These are phyloP conservation scores for Sinosuthora webbiana DNA, from an alignment of 2,113 vertebrate genomes.

Conservation along the genomic window DNA sequence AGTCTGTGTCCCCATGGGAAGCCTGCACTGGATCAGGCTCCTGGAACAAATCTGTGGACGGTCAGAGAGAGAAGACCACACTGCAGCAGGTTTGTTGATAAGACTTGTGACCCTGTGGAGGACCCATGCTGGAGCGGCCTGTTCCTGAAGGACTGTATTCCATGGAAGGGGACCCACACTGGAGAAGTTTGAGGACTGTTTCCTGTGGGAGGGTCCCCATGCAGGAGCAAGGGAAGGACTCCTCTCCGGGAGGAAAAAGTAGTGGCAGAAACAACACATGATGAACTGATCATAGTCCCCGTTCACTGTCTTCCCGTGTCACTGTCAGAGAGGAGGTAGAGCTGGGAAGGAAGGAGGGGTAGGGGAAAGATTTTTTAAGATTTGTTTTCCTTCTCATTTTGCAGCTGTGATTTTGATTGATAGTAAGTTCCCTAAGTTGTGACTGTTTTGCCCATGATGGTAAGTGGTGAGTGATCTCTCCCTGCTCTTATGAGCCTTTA, in stretches of 20 bases:
- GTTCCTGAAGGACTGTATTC: neutral
- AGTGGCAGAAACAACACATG: fast-evolving
- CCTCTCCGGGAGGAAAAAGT: neutral
- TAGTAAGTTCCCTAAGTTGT: neutral
- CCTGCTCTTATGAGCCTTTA: neutral
- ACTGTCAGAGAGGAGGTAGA: neutral
- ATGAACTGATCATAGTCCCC: neutral
- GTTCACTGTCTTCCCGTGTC: neutral
- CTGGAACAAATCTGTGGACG: no score
- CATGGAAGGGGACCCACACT: fast-evolving
- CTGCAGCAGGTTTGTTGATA: neutral
- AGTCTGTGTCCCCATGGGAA: neutral
- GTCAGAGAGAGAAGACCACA: neutral
- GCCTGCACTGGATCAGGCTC: neutral
- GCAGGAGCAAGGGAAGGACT: neutral
- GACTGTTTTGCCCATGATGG: neutral
- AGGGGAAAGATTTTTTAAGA: neutral
- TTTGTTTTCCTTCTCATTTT: neutral
- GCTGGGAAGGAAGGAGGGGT: neutral
- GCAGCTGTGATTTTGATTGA: neutral
- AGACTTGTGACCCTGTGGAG: neutral
- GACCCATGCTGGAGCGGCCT: neutral
- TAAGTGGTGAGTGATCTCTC: neutral
- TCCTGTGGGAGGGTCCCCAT: neutral
- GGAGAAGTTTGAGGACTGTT: neutral